Conservation (phyloP, 1,140 invertebrate genomes). For the Thaumatotibia leucotreta region DNA sequence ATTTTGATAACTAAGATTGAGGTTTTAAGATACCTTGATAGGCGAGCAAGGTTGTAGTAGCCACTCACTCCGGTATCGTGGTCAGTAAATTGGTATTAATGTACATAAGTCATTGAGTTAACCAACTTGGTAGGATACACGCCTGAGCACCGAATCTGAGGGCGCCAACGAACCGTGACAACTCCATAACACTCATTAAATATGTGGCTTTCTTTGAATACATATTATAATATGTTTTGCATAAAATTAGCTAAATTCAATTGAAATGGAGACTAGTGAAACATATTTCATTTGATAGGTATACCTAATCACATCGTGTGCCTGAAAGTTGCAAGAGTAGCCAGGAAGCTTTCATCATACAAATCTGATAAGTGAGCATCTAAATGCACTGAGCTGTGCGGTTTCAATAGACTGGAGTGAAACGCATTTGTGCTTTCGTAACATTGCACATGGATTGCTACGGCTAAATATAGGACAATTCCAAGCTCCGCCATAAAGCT, state of each 20-base stretch:
- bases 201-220: neutral
- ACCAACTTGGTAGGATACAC: slow-evolving; percentile 48
- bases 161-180: slow-evolving; percentile 34
- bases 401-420: slow-evolving; percentile 14
- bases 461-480: slow-evolving; percentile 63
- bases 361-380: neutral
- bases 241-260: neutral
- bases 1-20: slow-evolving; percentile 10
- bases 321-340: neutral
- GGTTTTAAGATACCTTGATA: slow-evolving; percentile 46
- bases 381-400: slow-evolving; percentile 9
- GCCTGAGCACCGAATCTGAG: slow-evolving; percentile 36
- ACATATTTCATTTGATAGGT: neutral
- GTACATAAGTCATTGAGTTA: slow-evolving; percentile 21
- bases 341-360: slow-evolving; percentile 2
- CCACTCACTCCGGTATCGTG: slow-evolving; percentile 31
- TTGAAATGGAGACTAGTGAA: neutral
- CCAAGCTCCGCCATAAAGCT: slow-evolving; percentile 38
- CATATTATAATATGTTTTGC: neutral
- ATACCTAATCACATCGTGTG: neutral
- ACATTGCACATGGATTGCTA: slow-evolving; percentile 36
- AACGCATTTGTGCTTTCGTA: slow-evolving; percentile 45
- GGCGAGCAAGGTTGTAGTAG: slow-evolving; percentile 38
- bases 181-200: slow-evolving; percentile 14
- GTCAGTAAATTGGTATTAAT: slow-evolving; percentile 30